Conservation (phyloP, 92 coral and sea anemone genomes). For the Phenganax marumi region DNA sequence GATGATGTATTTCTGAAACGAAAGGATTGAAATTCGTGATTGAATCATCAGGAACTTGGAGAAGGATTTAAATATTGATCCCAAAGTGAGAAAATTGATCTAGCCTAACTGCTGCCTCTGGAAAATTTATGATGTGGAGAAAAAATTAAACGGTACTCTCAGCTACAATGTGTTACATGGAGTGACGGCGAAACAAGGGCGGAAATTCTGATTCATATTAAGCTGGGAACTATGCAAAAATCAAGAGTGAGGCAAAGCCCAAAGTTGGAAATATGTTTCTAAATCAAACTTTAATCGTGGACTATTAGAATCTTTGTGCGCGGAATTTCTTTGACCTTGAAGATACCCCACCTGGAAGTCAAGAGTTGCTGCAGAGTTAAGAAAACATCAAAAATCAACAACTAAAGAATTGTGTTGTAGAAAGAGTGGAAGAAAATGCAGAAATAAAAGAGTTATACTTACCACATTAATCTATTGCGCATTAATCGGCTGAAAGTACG, state of each 20-base stretch:
- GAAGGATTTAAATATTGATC: conserved; percentile 29
- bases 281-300: background rate
- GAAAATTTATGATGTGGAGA: conserved; percentile 50
- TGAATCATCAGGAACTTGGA: conserved; percentile 31
- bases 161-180: conserved; percentile 47
- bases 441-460: background rate
- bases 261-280: background rate
- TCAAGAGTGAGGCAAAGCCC: conserved; percentile 27
- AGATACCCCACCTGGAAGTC: too few relatives aligned
- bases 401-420: too few relatives aligned
- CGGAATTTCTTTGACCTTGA: too few relatives aligned
- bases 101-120: conserved; percentile 41
- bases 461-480: background rate
- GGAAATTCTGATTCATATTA: conserved; percentile 49
- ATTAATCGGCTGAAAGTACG: background rate
- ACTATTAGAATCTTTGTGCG: too few relatives aligned
- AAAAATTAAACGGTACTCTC: conserved; percentile 34
- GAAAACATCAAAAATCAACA: too few relatives aligned
- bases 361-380: too few relatives aligned
- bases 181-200: conserved; percentile 43
- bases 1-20: conserved; percentile 55
- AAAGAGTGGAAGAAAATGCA: background rate
- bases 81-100: conserved; percentile 53
- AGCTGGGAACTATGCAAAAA: conserved; percentile 51
- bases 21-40: conserved; percentile 33